Conservation (phyloP, 2,113 vertebrate species). For the rat (Rattus norvegicus) region GRCr8 NC_086021.1:84153001-84153500, state of each 20-base stretch:
- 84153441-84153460: background rate
- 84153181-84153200: background rate
- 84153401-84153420: background rate
- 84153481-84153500: background rate
- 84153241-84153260: background rate
- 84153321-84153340: background rate
- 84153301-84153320: background rate
- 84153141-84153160: background rate
- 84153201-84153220: conserved; percentile 1
- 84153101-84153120: background rate
- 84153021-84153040: background rate
- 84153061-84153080: background rate
- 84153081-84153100: too few species aligned
- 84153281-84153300: background rate
- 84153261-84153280: background rate
- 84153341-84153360: background rate
- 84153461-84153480: background rate
- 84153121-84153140: background rate
- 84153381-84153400: background rate
- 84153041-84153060: background rate
- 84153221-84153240: background rate
- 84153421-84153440: background rate
- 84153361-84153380: background rate
- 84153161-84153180: too few species aligned
- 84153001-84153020: background rate